Evolutionary conservation across 2,888 invertebrate genomes (phyloP).

Genomic region (Diogma glabrata): DNA sequence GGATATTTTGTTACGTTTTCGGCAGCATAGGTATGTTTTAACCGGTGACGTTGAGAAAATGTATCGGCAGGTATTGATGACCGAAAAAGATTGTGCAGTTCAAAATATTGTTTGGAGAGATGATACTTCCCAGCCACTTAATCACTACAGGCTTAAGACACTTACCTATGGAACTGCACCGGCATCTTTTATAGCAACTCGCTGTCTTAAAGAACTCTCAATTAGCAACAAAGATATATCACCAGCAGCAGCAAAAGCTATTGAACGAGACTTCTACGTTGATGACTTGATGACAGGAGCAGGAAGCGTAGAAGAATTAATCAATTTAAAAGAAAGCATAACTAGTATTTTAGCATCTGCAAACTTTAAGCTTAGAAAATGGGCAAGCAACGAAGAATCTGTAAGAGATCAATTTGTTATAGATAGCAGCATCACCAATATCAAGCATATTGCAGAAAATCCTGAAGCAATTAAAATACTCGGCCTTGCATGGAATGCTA

Average conservation of each 20-base stretch:
- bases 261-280: neutral
- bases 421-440: neutral
- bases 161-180: neutral
- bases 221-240: neutral
- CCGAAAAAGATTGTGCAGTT: neutral
- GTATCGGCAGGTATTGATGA: too few species aligned
- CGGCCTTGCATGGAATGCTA: neutral
- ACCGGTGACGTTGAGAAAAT: too few species aligned
- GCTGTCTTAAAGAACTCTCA: neutral
- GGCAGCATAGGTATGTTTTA: neutral
- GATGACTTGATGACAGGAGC: neutral
- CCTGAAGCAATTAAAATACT: neutral
- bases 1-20: neutral
- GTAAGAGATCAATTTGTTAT: neutral
- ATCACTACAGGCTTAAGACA: neutral
- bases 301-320: neutral
- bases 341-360: neutral
- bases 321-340: neutral
- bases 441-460: neutral
- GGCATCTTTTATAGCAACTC: neutral
- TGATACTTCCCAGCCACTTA: too few species aligned
- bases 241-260: neutral
- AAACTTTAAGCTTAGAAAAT: neutral
- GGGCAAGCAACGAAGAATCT: neutral
- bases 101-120: constrained; percentile 3